A percentile compares a stretch with the other conserved stretches of the same genome.
Evolutionary conservation across 2,113 vertebrate genomes (phyloP).

Genomic region (Gobio gobio): DNA sequence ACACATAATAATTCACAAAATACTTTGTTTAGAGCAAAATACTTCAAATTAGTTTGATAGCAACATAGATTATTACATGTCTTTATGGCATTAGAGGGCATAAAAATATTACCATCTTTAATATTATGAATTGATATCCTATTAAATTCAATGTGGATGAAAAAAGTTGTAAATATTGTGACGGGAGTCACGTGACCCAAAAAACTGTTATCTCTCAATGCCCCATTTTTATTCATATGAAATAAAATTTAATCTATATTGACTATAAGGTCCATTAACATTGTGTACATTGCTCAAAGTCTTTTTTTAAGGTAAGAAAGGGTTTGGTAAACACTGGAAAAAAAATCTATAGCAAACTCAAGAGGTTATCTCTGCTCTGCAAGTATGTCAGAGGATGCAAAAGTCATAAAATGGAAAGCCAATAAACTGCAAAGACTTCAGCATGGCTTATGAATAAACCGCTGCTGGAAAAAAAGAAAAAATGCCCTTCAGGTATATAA

Average conservation of each 20-base stretch:
- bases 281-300: neutral
- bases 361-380: neutral
- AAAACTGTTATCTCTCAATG: too few species aligned
- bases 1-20: neutral
- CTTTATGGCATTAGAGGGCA: too few species aligned
- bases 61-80: neutral
- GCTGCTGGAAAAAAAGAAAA: neutral
- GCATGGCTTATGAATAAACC: neutral
- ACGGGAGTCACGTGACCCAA: too few species aligned
- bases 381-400: neutral
- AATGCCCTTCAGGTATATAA: neutral
- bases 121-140: too few species aligned
- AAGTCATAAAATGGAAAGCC: slow-evolving; percentile 1
- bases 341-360: neutral
- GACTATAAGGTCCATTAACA: neutral
- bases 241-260: too few species aligned
- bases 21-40: neutral
- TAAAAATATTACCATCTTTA: too few species aligned
- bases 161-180: too few species aligned
- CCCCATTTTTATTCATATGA: too few species aligned
- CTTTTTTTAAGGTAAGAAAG: neutral
- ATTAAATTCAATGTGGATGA: too few species aligned
- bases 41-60: neutral
- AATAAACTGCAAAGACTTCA: neutral
- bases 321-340: neutral